Conservation (phyloP, 1,140 invertebrate species). For the Halyomorpha halys region DNA sequence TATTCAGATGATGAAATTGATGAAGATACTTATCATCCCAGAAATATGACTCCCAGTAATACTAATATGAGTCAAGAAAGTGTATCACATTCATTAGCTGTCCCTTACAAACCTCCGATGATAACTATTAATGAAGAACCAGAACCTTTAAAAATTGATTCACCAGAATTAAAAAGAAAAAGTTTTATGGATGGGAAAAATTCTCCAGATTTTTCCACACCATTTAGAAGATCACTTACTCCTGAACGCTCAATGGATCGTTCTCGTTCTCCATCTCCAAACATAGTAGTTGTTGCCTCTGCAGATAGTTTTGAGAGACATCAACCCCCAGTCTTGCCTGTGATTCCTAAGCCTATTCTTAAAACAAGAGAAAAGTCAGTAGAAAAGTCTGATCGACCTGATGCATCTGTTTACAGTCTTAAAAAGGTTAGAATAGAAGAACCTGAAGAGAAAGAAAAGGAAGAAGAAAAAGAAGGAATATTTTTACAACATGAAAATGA, state of each 20-base stretch:
- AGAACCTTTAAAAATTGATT: constrained; percentile 16
- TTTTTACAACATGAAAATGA: constrained; percentile 24
- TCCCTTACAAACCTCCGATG: constrained; percentile 4
- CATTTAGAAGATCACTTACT: constrained; percentile 2
- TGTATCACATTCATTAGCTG: neutral
- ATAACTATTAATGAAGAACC: constrained; percentile 12
- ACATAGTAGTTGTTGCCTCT: neutral
- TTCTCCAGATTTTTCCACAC: neutral
- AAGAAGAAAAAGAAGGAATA: constrained; percentile 8
- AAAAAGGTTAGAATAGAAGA: constrained; percentile 32
- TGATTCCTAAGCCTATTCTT: constrained; percentile 30
- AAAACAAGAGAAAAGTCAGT: constrained; percentile 21
- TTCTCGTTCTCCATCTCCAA: constrained; percentile 6
- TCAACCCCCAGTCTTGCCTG: neutral
- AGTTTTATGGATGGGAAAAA: neutral
- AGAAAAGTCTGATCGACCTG: neutral
- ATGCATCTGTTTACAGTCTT: constrained; percentile 13
- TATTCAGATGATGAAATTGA: constrained; percentile 24
- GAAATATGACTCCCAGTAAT: constrained; percentile 24
- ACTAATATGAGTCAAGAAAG: neutral
- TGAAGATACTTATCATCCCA: constrained; percentile 31
- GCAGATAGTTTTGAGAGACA: neutral
- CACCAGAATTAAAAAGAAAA: constrained; percentile 12
- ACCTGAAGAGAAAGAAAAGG: constrained; percentile 25
- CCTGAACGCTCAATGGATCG: neutral